Base-by-base conservation (phyloP, 30 jellyfish, hydroid and myxozoan genomes). In the Chrysaora quinquecirrha region DNA sequence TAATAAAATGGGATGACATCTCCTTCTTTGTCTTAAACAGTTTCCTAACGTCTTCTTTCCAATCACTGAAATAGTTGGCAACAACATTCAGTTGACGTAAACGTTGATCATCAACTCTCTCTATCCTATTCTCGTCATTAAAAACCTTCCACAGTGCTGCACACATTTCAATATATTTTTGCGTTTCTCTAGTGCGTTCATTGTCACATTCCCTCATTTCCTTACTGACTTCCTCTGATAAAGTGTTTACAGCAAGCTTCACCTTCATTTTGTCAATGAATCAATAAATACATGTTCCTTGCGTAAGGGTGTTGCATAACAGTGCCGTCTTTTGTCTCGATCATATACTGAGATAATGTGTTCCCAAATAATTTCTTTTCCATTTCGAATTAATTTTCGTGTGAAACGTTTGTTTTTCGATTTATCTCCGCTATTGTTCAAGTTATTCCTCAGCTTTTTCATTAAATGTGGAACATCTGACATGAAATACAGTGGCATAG, bases 391-490 rank as follows among this genome's bases (percentile, higher is more conserved):
- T 7, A 65, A 33, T 2, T 23, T 6, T 27, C 78, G 1, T 0
- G 56, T 23, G 56, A 19, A 30, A 9, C 22, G 18, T 30, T 24
- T 24, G 16, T 47, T 47, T 9, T 11, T 19, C 0, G 56, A 50
- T 16, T 47, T 47, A 3, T 22, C 32, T 0, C 78, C 78, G 30
- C 58, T 31, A 9, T 33, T 65, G n/a, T 27, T 24, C 35, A 65
- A 65, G 22, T 65, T 65, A 31, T 65, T 29, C 12, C 78, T 35
- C 54, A 65, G 30, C 28, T 65, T 65, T n/a, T 65, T 65, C 18
- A 65, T 65, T 7, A 65, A 19, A 30, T 65, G 78, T 4, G 78
- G 78, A 9, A 54, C 23, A 22, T 65, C 78, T 19, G 78, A 27
- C 78, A 65, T 24, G 54, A 65, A 65, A 28, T 24, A 65, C 50